Conservation (phyloP, 2,888 invertebrate genomes). For the Endotricha flammealis region DNA sequence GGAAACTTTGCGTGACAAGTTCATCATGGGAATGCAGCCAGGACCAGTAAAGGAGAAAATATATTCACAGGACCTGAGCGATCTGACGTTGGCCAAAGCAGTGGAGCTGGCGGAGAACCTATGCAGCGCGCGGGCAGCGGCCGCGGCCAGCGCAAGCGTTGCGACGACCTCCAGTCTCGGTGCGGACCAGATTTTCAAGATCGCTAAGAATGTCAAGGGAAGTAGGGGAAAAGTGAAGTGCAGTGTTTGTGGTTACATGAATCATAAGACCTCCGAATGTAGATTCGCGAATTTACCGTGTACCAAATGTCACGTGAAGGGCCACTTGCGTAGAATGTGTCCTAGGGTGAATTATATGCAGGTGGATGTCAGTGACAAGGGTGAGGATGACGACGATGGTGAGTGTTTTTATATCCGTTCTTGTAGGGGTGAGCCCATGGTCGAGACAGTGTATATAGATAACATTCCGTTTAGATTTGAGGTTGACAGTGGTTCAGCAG, state of each 20-base stretch:
- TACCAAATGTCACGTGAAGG: constrained; percentile 20
- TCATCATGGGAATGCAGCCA: constrained; percentile 23
- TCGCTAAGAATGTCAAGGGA: not conserved
- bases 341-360: constrained; percentile 12
- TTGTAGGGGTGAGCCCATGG: constrained; percentile 17
- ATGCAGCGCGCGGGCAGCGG: constrained; percentile 23
- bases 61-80: constrained; percentile 19
- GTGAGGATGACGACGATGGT: constrained; percentile 20
- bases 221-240: constrained; percentile 17
- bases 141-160: constrained; percentile 10
- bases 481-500: too few species aligned
- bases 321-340: constrained; percentile 22
- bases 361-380: constrained; percentile 2
- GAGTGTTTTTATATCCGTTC: constrained; percentile 18
- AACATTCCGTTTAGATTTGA: constrained; percentile 7
- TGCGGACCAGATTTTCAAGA: constrained; percentile 8
- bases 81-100: constrained; percentile 23
- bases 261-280: constrained; percentile 22
- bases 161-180: not conserved
- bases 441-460: constrained; percentile 12
- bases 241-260: constrained; percentile 22
- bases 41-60: constrained; percentile 25
- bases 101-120: too few species aligned
- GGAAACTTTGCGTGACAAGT: constrained; percentile 22
- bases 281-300: constrained; percentile 20